Conservation (phyloP, 2,888 invertebrate species). For the Parelbella ahira region DNA sequence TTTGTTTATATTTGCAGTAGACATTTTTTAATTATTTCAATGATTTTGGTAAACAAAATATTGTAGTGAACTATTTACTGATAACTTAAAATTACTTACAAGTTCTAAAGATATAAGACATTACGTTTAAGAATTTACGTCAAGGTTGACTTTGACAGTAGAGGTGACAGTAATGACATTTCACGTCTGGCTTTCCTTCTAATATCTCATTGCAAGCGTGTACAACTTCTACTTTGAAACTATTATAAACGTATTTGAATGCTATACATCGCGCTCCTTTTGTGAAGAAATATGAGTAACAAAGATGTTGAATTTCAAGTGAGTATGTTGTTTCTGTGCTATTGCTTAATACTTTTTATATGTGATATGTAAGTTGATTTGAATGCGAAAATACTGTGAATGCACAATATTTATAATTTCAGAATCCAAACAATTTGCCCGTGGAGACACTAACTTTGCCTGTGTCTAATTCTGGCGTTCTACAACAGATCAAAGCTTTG, state of each 20-base stretch:
- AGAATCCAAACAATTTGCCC: slow-evolving; percentile 82
- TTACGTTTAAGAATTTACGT: no score
- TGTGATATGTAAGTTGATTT: neutral
- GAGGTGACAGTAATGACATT: neutral
- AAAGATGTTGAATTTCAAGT: slow-evolving; percentile 12
- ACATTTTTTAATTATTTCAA: no score
- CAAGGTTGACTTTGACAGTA: no score
- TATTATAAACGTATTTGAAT: neutral
- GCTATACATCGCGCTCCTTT: neutral
- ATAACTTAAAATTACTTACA: no score
- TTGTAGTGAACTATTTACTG: no score
- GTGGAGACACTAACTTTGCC: slow-evolving; percentile 69
- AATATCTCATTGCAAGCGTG: neutral
- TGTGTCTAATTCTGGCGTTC: slow-evolving; percentile 74
- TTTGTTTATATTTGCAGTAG: no score
- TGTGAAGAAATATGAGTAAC: slow-evolving; percentile 13
- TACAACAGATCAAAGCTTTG: slow-evolving; percentile 81
- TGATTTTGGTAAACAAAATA: no score
- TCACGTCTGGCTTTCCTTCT: slow-evolving; percentile 1
- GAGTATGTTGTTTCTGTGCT: slow-evolving; percentile 4
- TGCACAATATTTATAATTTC: slow-evolving; percentile 34
- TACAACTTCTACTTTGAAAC: neutral
- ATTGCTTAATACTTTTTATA: no score
- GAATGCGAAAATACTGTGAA: neutral
- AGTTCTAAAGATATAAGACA: no score